These are phyloP conservation scores for Ginglymostoma cirratum DNA, from an alignment of 2,113 vertebrate genomes.

Conservation along the genomic window DNA sequence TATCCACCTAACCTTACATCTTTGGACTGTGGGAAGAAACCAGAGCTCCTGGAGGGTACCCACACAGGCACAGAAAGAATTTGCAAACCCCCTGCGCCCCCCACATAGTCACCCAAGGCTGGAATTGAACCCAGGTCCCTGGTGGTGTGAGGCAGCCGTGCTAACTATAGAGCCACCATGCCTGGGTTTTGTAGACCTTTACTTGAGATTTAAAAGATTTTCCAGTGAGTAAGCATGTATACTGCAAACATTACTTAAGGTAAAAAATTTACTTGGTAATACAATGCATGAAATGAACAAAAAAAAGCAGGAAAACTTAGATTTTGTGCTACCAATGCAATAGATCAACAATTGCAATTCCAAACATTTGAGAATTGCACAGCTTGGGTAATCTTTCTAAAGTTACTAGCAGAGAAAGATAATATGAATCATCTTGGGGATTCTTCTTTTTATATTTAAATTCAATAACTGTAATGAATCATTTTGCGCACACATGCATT, in stretches of 20 bases:
- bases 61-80: too few relatives aligned
- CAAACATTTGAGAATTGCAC: not conserved
- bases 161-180: too few relatives aligned
- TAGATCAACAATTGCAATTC: not conserved
- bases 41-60: too few relatives aligned
- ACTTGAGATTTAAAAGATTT: not conserved
- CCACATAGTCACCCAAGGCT: too few relatives aligned
- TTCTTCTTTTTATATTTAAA: not conserved
- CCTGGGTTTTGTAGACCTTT: not conserved
- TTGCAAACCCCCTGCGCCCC: too few relatives aligned
- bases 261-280: not conserved
- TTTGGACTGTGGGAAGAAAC: too few relatives aligned
- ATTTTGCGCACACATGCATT: not conserved
- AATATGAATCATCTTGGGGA: not conserved
- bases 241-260: not conserved
- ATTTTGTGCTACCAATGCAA: not conserved
- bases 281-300: conserved; percentile 1
- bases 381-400: not conserved
- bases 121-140: too few relatives aligned
- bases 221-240: not conserved
- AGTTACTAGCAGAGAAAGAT: not conserved
- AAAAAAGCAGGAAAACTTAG: not conserved
- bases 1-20: too few relatives aligned
- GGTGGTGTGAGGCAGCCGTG: too few relatives aligned
- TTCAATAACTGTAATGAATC: not conserved